A percentile compares a stretch with the other conserved stretches of the same genome.
Conservation (phyloP, 2,888 invertebrate genomes). For the Liopterus haemorrhoidalis region DNA sequence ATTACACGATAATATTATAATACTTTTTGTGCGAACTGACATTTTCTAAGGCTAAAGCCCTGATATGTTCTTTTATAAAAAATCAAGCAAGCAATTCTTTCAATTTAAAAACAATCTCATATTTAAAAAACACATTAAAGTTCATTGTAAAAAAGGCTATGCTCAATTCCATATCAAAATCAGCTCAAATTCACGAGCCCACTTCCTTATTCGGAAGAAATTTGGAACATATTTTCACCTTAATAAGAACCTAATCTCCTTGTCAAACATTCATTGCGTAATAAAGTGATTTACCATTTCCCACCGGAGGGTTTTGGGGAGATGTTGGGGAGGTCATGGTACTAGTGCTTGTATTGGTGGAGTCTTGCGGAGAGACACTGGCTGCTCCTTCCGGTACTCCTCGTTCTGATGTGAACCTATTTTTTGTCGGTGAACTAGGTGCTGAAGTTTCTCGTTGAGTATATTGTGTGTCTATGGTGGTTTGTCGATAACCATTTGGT, state of each 20-base stretch:
- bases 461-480: conserved; percentile 33
- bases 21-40: too few species aligned
- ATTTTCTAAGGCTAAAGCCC: too few species aligned
- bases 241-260: conserved; percentile 51
- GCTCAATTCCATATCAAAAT: too few species aligned
- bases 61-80: too few species aligned
- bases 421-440: conserved; percentile 53
- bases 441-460: conserved; percentile 41
- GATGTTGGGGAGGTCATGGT: conserved; percentile 47
- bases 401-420: conserved; percentile 52
- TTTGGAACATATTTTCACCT: conserved; percentile 34
- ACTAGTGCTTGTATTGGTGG: conserved; percentile 40
- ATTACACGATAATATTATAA: too few species aligned
- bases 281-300: conserved; percentile 54
- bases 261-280: conserved; percentile 86
- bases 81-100: too few species aligned
- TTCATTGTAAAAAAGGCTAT: too few species aligned
- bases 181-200: too few species aligned
- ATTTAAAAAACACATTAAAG: too few species aligned
- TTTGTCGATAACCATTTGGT: conserved; percentile 37
- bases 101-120: too few species aligned
- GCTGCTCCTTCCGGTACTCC: conserved; percentile 72
- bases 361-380: conserved; percentile 62
- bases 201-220: too few species aligned
- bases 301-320: conserved; percentile 49